These are phyloP conservation scores for Galeruca laticollis DNA, from an alignment of 2,888 invertebrate genomes.

Conservation along the genomic window DNA sequence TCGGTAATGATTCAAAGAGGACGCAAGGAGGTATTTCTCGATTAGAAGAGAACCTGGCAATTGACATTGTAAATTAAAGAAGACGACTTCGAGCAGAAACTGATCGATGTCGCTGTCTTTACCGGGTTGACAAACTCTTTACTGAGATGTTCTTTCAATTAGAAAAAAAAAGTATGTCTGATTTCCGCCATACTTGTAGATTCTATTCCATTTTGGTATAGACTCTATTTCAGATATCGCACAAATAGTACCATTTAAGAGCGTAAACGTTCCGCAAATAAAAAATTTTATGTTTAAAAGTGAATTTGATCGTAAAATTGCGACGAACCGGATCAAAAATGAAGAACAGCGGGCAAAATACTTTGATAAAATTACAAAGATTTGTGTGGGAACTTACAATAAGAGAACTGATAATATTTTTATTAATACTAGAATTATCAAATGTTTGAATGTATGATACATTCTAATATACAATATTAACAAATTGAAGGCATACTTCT, in stretches of 20 bases:
- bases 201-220: constrained; percentile 45
- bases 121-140: constrained; percentile 45
- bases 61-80: constrained; percentile 45
- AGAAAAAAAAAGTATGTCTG: constrained; percentile 39
- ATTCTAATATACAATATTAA: too few species aligned
- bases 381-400: too few species aligned
- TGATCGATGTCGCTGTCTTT: constrained; percentile 42
- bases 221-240: constrained; percentile 43
- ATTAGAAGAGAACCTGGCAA: constrained; percentile 39
- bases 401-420: too few species aligned
- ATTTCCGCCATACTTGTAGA: constrained; percentile 45
- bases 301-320: background rate
- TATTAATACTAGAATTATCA: too few species aligned
- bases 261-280: constrained; percentile 12
- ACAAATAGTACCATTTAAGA: constrained; percentile 27
- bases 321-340: background rate
- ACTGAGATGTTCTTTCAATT: constrained; percentile 35
- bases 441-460: too few species aligned
- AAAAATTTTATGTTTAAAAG: constrained; percentile 1
- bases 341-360: too few species aligned
- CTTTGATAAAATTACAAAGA: too few species aligned
- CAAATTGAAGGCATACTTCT: too few species aligned
- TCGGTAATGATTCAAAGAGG: constrained; percentile 40
- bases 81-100: constrained; percentile 37
- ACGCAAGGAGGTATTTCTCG: constrained; percentile 43